Percentiles rank a stretch among this genome's conserved stretches.
Evolutionary conservation across 2,113 vertebrate species (phyloP).

Genomic region (Probosciger aterrimus): DNA sequence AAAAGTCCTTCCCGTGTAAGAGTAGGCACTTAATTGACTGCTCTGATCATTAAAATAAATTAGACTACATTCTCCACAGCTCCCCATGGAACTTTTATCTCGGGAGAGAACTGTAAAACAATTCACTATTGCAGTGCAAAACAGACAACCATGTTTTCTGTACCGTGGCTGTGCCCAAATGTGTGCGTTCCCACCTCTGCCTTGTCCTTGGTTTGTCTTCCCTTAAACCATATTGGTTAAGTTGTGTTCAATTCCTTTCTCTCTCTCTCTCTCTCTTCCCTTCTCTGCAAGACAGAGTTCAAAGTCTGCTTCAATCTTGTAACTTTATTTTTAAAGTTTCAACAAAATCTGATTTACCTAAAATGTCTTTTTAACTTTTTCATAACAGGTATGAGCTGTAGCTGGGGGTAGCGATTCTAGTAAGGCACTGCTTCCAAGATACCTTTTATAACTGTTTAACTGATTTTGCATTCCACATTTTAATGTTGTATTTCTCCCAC

Average conservation of each 20-base stretch:
- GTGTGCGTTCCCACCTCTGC: background rate
- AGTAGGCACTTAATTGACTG: constrained; percentile 51
- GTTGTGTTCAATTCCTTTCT: background rate
- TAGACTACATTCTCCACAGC: constrained; percentile 35
- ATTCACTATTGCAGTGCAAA: background rate
- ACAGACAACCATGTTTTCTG: background rate
- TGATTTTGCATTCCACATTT: background rate
- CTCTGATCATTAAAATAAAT: constrained; percentile 66
- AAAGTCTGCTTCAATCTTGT: background rate
- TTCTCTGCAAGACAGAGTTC: background rate
- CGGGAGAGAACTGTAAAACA: constrained; percentile 42
- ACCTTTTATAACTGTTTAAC: background rate
- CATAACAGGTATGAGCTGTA: background rate
- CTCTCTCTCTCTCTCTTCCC: background rate
- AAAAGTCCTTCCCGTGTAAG: constrained; percentile 33
- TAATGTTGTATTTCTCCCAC: background rate
- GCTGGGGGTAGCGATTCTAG: background rate
- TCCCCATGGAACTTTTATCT: constrained; percentile 57
- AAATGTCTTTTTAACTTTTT: background rate
- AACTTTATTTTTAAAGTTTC: background rate
- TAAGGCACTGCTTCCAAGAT: background rate
- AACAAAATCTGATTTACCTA: background rate
- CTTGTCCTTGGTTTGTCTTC: background rate
- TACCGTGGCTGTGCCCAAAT: background rate
- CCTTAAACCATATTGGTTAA: background rate